phyloP scores from a whole-genome alignment of 1,140 invertebrate genomes.

The Heliconius melpomene region DNA sequence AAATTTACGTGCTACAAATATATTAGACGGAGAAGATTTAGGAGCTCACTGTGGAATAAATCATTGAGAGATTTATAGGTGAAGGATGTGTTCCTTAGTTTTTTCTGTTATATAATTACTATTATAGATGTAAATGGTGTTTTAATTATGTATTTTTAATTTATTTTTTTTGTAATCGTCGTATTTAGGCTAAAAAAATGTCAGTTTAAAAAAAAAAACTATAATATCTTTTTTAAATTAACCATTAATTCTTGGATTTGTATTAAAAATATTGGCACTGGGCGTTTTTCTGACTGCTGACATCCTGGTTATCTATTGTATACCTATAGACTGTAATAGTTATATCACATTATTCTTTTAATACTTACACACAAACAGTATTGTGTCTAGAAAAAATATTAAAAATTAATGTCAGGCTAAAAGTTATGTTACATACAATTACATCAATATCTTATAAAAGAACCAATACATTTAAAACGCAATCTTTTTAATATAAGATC shows the following conservation, averaged over 20 bases:
- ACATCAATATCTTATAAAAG: not conserved
- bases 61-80: conserved; percentile 24
- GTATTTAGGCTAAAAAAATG: too few relatives aligned
- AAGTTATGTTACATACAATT: not conserved
- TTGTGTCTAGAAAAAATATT: not conserved
- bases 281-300: too few relatives aligned
- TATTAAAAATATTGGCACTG: too few relatives aligned
- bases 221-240: too few relatives aligned
- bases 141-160: not conserved
- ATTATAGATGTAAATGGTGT: not conserved
- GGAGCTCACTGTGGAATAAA: conserved; percentile 30
- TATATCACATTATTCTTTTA: too few relatives aligned
- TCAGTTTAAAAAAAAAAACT: too few relatives aligned
- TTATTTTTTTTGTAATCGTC: too few relatives aligned
- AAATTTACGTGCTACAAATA: conserved; percentile 34
- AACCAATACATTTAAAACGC: conserved; percentile 7
- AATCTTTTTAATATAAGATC: conserved; percentile 7
- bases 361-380: not conserved
- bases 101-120: not conserved
- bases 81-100: not conserved
- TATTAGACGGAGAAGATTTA: conserved; percentile 27
- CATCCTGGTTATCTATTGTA: too few relatives aligned
- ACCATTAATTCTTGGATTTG: too few relatives aligned
- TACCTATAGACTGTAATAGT: too few relatives aligned
- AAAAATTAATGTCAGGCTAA: not conserved